Evolutionary conservation across 2,113 vertebrate genomes (phyloP), one percentile per base, ranked within the genome.

Genomic region (Peucedramus taeniatus): DNA sequence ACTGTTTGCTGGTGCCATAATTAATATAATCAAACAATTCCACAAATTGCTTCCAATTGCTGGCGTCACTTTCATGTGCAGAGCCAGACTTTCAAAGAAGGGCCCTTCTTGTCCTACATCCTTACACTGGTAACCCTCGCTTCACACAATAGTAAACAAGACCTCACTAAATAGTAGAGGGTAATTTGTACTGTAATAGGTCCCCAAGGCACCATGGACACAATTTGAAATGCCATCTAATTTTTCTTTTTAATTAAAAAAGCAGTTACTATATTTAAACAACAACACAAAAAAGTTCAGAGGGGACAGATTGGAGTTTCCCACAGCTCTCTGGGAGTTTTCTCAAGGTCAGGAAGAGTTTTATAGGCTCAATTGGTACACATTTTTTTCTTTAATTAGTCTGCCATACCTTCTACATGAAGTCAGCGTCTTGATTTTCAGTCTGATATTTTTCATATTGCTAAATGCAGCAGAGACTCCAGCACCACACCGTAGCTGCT

Each of bases 1-100:
- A 94, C 94, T 96, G 96, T 97, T 95, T 91, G 81, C 65, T 97
- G 95, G 97, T 97, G 97, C 97, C 90, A 95, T 97, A 97, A 98
- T 97, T 90, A 97, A 98, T 96, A 97, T 79, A 96, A 97, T 98
- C 98, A 98, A 98, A 98, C 97, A 97, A 97, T 98, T 97, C 95
- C 78, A 96, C 97, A 98, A 98, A 98, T 98, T 98, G 96, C 97
- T 97, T 98, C 97, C 98, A 98, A 98, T 98, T 97, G 97, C 97
- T 97, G 97, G 97, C 82, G 94, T 97, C 92, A 94, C 98, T 98
- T 98, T 98, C 98, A 98, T 98, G 98, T 98, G 72, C 92, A 95
- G 87, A 98, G 97, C 96, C 96, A 96, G 97, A 96, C 97, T 94
- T 95, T 96, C 87, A 97, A 97, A 95, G 94, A 97, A 94, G 89